Percentiles rank a stretch among this genome's conserved stretches.
Conservation (phyloP, 2,797 vertebrate species). For the Antennarius maculatus region DNA sequence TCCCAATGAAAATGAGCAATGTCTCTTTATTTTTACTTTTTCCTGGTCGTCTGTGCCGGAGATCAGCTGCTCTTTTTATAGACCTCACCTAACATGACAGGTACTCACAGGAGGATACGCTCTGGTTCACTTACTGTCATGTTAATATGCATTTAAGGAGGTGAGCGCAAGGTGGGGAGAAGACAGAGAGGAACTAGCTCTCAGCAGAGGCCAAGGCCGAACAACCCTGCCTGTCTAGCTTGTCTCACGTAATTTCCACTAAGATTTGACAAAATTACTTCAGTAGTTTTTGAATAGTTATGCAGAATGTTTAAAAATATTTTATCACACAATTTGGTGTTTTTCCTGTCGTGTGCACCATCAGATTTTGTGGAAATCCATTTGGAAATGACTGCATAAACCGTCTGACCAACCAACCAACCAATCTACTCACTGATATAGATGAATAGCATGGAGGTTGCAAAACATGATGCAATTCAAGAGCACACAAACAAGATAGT, state of each 20-base stretch:
- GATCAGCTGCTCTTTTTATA: slow-evolving; percentile 69
- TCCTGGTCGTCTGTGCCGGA: slow-evolving; percentile 55
- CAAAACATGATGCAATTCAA: slow-evolving; percentile 14
- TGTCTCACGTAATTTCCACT: background rate
- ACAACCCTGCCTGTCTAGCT: too few species aligned
- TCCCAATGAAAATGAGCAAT: slow-evolving; percentile 62
- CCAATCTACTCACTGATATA: slow-evolving; percentile 31
- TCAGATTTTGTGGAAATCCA: background rate
- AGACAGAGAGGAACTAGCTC: slow-evolving; percentile 15
- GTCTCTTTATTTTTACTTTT: slow-evolving; percentile 71
- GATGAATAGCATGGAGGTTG: slow-evolving; percentile 4
- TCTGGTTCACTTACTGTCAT: slow-evolving; percentile 61
- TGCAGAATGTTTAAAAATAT: too few species aligned
- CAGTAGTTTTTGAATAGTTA: too few species aligned
- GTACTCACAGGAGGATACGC: slow-evolving; percentile 51
- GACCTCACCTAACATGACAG: slow-evolving; percentile 64
- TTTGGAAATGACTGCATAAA: too few species aligned
- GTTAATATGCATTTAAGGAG: slow-evolving; percentile 58
- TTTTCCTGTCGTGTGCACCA: too few species aligned
- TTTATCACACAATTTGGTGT: too few species aligned
- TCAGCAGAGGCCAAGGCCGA: too few species aligned
- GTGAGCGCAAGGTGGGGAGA: slow-evolving; percentile 30
- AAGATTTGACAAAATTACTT: too few species aligned
- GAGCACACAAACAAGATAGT: slow-evolving; percentile 12
- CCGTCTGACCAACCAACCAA: background rate